phyloP scores from a whole-genome alignment of 2,797 vertebrate species.

The Myotis pilosus region DNA sequence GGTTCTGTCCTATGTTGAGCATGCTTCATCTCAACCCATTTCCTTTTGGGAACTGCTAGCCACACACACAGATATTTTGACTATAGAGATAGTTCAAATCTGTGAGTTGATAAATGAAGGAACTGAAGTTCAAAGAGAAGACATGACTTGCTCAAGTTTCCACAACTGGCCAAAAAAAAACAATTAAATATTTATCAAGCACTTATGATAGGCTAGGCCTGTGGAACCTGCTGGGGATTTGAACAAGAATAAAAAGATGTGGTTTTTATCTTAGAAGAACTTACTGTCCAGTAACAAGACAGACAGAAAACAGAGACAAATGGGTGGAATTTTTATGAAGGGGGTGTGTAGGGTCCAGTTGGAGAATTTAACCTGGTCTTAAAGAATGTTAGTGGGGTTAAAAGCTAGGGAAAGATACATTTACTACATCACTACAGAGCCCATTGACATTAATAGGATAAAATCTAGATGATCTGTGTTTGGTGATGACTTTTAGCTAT shows the following conservation, averaged over 20 bases:
- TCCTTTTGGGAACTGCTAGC: slow-evolving; percentile 18
- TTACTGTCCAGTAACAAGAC: neutral
- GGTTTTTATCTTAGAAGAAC: slow-evolving; percentile 5
- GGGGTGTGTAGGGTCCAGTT: neutral
- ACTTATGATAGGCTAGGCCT: neutral
- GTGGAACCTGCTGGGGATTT: neutral
- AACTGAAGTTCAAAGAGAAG: neutral
- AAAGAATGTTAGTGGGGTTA: neutral
- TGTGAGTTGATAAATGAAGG: slow-evolving; percentile 21
- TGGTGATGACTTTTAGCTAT: neutral
- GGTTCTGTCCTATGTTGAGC: neutral
- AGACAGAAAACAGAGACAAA: neutral
- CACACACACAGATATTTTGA: neutral
- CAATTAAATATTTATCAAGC: neutral
- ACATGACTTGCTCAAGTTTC: neutral
- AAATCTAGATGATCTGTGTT: neutral
- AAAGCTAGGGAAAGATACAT: neutral
- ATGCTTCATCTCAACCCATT: neutral
- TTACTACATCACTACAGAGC: neutral
- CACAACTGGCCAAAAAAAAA: slow-evolving; percentile 9
- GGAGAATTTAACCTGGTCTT: slow-evolving; percentile 5
- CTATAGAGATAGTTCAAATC: neutral
- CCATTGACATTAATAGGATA: neutral
- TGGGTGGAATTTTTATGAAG: slow-evolving; percentile 5
- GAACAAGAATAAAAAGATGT: slow-evolving; percentile 14